Conservation (phyloP, 2,888 invertebrate species). For the Nemoura dubitans region DNA sequence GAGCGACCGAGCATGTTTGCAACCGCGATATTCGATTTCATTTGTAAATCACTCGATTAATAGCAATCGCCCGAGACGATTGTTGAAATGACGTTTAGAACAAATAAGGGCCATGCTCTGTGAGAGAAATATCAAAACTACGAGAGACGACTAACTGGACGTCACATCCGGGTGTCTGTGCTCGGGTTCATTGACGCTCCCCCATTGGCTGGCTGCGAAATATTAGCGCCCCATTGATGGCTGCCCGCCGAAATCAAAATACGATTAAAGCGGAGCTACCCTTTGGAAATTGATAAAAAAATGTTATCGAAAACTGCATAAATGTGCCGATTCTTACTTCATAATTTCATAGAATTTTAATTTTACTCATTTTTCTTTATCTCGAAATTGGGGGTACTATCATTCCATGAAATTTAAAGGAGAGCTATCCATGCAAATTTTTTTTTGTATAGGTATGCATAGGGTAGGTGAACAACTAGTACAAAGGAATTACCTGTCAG, state of each 20-base stretch:
- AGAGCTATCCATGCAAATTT: too few species aligned
- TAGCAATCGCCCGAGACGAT: background rate
- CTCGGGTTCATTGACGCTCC: constrained; percentile 38
- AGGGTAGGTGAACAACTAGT: too few species aligned
- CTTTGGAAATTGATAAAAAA: background rate
- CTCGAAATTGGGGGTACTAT: too few species aligned
- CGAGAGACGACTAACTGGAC: constrained; percentile 38
- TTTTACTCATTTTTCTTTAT: too few species aligned
- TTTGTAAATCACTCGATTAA: background rate
- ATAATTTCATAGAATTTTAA: too few species aligned
- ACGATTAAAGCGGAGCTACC: constrained; percentile 25
- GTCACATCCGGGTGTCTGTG: constrained; percentile 33
- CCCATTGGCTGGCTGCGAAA: constrained; percentile 37
- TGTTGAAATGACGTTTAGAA: constrained; percentile 20
- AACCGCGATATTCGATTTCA: background rate
- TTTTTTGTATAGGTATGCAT: too few species aligned
- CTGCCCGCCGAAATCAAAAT: constrained; percentile 29
- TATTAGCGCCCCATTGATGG: constrained; percentile 39
- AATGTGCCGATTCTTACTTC: too few species aligned
- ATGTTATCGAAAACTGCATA: too few species aligned
- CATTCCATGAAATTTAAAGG: too few species aligned
- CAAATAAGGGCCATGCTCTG: constrained; percentile 48
- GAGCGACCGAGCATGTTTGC: constrained; percentile 35
- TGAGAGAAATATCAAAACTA: constrained; percentile 47
- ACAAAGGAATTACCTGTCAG: too few species aligned